These are phyloP conservation scores for Anastatus disparis DNA, from an alignment of 1,140 invertebrate species.

Conservation along the genomic window DNA sequence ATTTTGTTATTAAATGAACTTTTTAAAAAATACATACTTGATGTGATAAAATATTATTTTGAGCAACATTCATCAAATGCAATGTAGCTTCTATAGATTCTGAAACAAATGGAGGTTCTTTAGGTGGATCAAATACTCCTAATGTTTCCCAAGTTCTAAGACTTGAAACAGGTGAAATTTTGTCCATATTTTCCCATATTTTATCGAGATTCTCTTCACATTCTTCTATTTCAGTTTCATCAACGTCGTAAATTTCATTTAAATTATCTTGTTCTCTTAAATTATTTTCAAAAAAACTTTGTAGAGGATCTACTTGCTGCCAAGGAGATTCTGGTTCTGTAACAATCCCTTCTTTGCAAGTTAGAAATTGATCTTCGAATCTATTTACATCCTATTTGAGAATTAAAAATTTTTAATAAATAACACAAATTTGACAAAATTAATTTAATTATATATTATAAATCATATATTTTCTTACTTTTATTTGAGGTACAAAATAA, in stretches of 20 bases:
- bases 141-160: conserved; percentile 60
- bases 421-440: neutral
- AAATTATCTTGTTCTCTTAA: neutral
- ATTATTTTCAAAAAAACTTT: neutral
- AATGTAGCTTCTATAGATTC: conserved; percentile 53
- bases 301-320: conserved; percentile 30
- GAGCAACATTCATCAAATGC: conserved; percentile 48
- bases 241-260: conserved; percentile 13
- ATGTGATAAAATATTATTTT: conserved; percentile 17
- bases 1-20: conserved; percentile 49
- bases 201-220: conserved; percentile 24
- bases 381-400: conserved; percentile 36
- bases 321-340: conserved; percentile 47
- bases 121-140: conserved; percentile 47
- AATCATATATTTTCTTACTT: conserved; percentile 30
- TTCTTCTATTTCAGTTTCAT: neutral
- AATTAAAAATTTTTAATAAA: conserved; percentile 17
- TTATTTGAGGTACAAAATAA: conserved; percentile 43
- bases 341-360: conserved; percentile 45
- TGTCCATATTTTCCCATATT: conserved; percentile 48
- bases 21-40: conserved; percentile 41
- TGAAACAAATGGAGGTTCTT: conserved; percentile 53
- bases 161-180: conserved; percentile 40
- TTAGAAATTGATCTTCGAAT: conserved; percentile 31
- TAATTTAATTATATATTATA: neutral